These are phyloP conservation scores for Danionella cerebrum DNA, from an alignment of 2,113 vertebrate genomes.

Conservation along the genomic window DNA sequence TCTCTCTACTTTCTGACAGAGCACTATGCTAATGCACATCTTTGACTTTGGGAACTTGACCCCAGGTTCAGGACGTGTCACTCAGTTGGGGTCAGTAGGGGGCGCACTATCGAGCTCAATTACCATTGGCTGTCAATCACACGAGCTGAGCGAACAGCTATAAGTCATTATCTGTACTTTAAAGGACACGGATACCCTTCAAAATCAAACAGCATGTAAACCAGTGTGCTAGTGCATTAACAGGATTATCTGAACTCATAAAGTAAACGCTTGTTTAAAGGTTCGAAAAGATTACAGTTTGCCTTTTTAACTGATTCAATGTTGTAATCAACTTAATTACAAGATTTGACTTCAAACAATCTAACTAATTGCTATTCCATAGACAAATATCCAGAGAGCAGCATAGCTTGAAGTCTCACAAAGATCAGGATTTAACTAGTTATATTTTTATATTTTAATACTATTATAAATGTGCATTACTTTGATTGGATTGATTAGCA, in stretches of 20 bases:
- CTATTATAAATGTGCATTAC: not conserved
- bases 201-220: constrained; percentile 3
- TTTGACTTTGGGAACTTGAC: constrained; percentile 33
- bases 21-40: constrained; percentile 14
- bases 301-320: not conserved
- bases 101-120: constrained; percentile 24
- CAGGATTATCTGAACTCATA: not conserved
- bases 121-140: constrained; percentile 28
- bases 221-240: not conserved
- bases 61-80: constrained; percentile 32
- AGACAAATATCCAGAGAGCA: not conserved
- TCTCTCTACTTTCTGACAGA: constrained; percentile 9
- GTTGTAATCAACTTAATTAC: not conserved
- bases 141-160: not conserved
- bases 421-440: not conserved
- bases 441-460: not conserved
- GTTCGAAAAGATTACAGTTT: not conserved
- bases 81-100: constrained; percentile 31
- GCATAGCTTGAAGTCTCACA: not conserved
- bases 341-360: not conserved
- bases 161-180: constrained; percentile 8
- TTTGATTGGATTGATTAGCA: too few species aligned
- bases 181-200: constrained; percentile 27
- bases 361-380: not conserved
- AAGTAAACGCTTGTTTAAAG: not conserved